Base-by-base conservation (phyloP, 2,113 vertebrate species). In the Notarius quadriscutis region DNA sequence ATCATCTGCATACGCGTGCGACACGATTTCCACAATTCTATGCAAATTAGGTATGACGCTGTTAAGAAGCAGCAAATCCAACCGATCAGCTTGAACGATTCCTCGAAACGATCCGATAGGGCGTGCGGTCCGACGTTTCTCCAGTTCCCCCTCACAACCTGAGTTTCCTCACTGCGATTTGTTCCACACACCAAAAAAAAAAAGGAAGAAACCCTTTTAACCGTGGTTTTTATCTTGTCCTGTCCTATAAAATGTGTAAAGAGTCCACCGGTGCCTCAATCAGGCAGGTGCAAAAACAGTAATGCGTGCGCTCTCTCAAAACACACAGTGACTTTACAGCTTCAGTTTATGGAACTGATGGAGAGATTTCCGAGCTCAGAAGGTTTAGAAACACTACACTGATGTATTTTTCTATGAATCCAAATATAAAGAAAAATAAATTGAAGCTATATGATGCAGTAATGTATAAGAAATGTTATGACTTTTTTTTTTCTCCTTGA, bases 301-400 rank as follows among this genome's bases (percentile, higher is more conserved):
- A 7, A 30, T 0, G n/a, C 2, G 67, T 1, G 9, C 34, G 0
- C 27, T 2, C 3, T 18, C 15, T 41, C 1, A 41, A 0, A 17
- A 34, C 5, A 34, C 9, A 11, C 63, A 27, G 25, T 27, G 30
- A 71, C 63, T 1, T 18, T 14, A 10, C 63, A 67, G n/a, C n/a
- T 5, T 27, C n/a, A 27, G 1, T 5, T n/a, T 12, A 67, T 4
- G 27, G 25, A 67, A 2, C n/a, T 2, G 65, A 69, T 30, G 12
- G 0, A 30, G 62, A 69, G 65, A n/a, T 67, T 27, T 27, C 25
- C 4, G 63, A 67, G 63, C 65, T 69, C 12, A 0, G 65, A 69
- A 69, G 22, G 34, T 41, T 48, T 4, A 72, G 63, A 34, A 71
- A 72, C 71, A 72, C 34, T 72, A 72, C 41, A 48, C 71, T 20